Evolutionary conservation across 2,888 invertebrate species (phyloP).

Genomic region (Drosophila pseudotalamancana): DNA sequence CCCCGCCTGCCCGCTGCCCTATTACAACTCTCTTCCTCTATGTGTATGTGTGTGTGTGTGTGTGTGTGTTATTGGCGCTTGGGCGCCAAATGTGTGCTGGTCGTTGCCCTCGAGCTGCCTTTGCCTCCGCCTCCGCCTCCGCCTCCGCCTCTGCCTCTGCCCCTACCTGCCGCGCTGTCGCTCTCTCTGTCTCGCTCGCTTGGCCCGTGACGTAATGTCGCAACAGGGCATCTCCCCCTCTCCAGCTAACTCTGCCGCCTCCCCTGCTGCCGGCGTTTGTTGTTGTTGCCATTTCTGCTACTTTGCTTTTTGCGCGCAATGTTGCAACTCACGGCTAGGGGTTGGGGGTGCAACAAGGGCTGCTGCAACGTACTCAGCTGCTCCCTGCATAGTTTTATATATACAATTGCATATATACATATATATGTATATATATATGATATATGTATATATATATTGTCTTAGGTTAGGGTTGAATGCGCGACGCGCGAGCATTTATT

Average conservation of each 20-base stretch:
- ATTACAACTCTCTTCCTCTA: neutral
- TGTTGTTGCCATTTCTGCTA: slow-evolving; percentile 23
- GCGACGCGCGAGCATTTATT: slow-evolving; percentile 45
- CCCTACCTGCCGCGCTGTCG: slow-evolving; percentile 5
- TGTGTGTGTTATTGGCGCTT: slow-evolving; percentile 5
- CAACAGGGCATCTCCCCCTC: slow-evolving; percentile 54
- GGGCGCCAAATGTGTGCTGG: slow-evolving; percentile 79
- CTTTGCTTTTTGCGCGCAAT: slow-evolving; percentile 41
- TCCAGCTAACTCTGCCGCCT: neutral
- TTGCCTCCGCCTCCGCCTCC: too few relatives aligned
- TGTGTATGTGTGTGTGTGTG: neutral
- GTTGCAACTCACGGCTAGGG: slow-evolving; percentile 33
- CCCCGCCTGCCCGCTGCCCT: slow-evolving; percentile 8
- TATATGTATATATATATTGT: slow-evolving; percentile 57
- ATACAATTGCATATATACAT: neutral
- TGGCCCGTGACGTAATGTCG: slow-evolving; percentile 62
- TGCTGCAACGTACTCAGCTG: slow-evolving; percentile 45
- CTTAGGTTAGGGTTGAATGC: slow-evolving; percentile 81
- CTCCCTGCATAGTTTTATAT: slow-evolving; percentile 23
- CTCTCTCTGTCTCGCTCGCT: slow-evolving; percentile 1
- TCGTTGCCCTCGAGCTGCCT: slow-evolving; percentile 70
- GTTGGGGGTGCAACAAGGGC: slow-evolving; percentile 40
- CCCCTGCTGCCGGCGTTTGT: slow-evolving; percentile 20
- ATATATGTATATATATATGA: neutral
- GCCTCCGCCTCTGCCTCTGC: neutral